Percentiles rank a stretch among this genome's conserved stretches.
Conservation (phyloP, 2,113 vertebrate species). For the Lates calcarifer region DNA sequence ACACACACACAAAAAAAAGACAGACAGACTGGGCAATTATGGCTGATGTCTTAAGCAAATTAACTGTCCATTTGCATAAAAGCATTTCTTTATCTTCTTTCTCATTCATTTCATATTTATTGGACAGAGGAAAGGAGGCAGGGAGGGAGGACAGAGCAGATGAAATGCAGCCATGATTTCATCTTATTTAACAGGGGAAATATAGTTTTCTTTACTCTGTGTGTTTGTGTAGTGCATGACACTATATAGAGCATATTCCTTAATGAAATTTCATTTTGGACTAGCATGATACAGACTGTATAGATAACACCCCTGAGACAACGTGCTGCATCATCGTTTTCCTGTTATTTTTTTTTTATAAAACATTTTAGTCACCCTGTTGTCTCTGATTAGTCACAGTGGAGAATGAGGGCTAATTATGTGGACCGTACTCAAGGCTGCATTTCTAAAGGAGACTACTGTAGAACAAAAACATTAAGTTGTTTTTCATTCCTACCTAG, state of each 20-base stretch:
- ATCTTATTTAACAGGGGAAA: conserved; percentile 39
- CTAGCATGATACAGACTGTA: not conserved
- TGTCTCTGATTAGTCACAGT: not conserved
- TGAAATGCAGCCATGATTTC: not conserved
- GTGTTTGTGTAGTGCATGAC: not conserved
- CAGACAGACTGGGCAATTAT: not conserved
- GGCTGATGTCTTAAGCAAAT: not conserved
- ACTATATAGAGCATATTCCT: conserved; percentile 7
- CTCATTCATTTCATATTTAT: conserved; percentile 4
- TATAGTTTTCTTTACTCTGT: conserved; percentile 21
- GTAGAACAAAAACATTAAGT: not conserved
- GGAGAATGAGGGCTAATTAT: not conserved
- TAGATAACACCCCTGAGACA: not conserved
- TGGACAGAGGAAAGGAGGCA: not conserved
- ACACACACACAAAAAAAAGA: not conserved
- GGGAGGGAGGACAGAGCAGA: not conserved
- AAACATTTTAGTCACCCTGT: not conserved
- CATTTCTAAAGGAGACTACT: not conserved
- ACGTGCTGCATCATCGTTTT: not conserved
- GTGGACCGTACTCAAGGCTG: too few relatives aligned
- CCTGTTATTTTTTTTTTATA: not conserved
- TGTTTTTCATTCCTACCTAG: not conserved
- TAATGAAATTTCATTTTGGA: not conserved
- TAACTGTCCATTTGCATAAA: not conserved
- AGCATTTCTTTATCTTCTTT: not conserved